Evolutionary conservation across 2,888 invertebrate species (phyloP).

Genomic region (Sympetrum striolatum): DNA sequence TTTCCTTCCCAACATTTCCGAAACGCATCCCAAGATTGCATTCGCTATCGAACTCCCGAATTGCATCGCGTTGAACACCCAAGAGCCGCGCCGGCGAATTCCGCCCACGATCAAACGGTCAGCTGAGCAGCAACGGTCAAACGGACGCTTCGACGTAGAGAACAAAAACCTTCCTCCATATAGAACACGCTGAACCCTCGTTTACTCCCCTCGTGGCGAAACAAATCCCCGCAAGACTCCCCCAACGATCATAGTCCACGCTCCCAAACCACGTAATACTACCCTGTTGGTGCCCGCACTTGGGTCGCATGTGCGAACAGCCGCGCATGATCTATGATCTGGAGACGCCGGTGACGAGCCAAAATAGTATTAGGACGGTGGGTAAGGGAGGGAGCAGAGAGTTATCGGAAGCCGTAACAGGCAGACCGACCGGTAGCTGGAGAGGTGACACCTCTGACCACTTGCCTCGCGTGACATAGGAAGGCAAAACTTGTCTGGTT

Average conservation of each 20-base stretch:
- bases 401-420: constrained; percentile 12
- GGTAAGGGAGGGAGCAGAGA: not conserved
- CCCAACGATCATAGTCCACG: not conserved
- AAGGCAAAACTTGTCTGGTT: constrained; percentile 44
- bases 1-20: too few species aligned
- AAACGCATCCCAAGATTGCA: too few species aligned
- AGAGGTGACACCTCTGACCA: constrained; percentile 39
- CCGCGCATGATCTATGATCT: not conserved
- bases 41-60: too few species aligned
- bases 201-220: not conserved
- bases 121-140: too few species aligned
- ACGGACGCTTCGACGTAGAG: too few species aligned
- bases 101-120: too few species aligned
- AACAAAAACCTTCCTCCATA: too few species aligned
- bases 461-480: constrained; percentile 45
- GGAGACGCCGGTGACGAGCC: not conserved
- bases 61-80: too few species aligned
- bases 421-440: constrained; percentile 25
- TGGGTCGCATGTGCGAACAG: not conserved
- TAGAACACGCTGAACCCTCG: not conserved
- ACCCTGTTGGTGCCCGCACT: not conserved
- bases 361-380: not conserved
- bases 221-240: not conserved
- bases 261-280: not conserved
- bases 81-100: too few species aligned